Evolutionary conservation across 2,888 invertebrate genomes (phyloP).

Genomic region (Fragum fragum): DNA sequence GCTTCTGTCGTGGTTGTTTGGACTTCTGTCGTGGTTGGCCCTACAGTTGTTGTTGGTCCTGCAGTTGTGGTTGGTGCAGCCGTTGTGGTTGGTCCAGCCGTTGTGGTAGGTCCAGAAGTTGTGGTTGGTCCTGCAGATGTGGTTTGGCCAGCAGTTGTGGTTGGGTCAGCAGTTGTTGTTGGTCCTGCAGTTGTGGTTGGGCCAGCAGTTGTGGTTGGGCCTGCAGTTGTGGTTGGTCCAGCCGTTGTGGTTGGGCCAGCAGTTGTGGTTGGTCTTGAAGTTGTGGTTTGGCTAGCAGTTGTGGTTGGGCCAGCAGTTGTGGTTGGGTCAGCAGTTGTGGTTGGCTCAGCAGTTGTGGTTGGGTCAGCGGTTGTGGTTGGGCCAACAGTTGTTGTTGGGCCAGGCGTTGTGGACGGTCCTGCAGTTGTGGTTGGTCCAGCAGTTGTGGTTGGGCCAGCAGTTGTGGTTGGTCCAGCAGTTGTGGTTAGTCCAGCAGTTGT

Average conservation of each 20-base stretch:
- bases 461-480: neutral
- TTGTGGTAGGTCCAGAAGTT: neutral
- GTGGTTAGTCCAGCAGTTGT: neutral
- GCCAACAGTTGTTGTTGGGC: neutral
- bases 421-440: conserved; percentile 13
- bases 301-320: neutral
- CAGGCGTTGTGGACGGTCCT: neutral
- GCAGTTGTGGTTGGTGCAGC: neutral
- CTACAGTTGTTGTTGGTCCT: neutral
- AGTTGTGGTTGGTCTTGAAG: neutral
- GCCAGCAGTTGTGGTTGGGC: conserved; percentile 2
- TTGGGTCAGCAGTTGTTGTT: neutral
- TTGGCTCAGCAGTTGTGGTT: neutral
- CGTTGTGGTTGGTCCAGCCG: neutral
- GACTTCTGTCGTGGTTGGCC: neutral
- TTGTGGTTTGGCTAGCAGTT: neutral
- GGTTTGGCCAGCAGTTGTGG: neutral
- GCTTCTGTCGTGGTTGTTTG: neutral
- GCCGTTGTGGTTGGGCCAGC: neutral
- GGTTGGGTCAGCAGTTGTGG: neutral
- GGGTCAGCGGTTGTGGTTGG: neutral
- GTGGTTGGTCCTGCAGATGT: neutral
- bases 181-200: neutral
- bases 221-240: neutral
- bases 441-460: neutral